Evolutionary conservation across 2,888 invertebrate genomes (phyloP).

Genomic region (Mythimna vitellina): DNA sequence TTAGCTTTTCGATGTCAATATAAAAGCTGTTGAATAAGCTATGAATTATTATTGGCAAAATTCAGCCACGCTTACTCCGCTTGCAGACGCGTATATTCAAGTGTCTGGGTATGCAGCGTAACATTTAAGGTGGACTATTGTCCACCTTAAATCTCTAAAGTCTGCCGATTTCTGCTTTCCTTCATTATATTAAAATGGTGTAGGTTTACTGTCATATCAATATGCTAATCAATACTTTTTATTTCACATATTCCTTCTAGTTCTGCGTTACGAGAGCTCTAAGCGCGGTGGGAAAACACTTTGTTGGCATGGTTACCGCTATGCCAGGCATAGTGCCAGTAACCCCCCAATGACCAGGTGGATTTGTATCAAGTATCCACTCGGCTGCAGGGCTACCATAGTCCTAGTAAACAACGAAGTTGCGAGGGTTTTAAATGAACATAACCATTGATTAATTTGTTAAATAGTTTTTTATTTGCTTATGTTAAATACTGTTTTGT

Average conservation of each 20-base stretch:
- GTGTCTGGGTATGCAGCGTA: too few species aligned
- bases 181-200: neutral
- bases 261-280: conserved; percentile 14
- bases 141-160: too few species aligned
- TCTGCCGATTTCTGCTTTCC: neutral
- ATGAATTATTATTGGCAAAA: too few species aligned
- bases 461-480: neutral
- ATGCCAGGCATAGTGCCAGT: conserved; percentile 28
- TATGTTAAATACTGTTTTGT: neutral
- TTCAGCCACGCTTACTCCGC: too few species aligned
- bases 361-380: conserved; percentile 59
- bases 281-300: conserved; percentile 24
- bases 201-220: neutral
- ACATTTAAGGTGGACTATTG: neutral
- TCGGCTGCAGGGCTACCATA: conserved; percentile 63
- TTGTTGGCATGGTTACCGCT: conserved; percentile 38
- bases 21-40: too few species aligned
- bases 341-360: conserved; percentile 50
- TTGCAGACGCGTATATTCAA: too few species aligned
- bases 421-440: conserved; percentile 43
- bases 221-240: neutral
- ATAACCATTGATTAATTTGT: conserved; percentile 54
- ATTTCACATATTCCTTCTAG: conserved; percentile 5
- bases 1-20: too few species aligned
- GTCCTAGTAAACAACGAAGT: conserved; percentile 50